These are phyloP conservation scores for Cairina moschata DNA, from an alignment of 2,113 vertebrate species.

Conservation along the genomic window DNA sequence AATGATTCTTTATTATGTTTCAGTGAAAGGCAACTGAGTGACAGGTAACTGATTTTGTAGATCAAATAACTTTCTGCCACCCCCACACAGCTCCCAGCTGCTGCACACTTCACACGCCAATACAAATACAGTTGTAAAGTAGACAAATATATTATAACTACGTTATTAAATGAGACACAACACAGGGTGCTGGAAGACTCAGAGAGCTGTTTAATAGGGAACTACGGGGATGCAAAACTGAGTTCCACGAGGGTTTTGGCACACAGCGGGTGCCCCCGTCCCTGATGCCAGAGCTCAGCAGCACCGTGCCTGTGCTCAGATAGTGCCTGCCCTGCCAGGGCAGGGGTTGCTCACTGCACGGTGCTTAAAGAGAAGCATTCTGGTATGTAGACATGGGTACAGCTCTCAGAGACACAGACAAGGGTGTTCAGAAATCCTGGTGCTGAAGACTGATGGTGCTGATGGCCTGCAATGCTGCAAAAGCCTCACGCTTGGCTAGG, in stretches of 20 bases:
- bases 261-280: not conserved
- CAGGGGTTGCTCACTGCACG: not conserved
- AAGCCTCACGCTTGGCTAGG: not conserved
- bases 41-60: conserved; percentile 68
- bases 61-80: conserved; percentile 64
- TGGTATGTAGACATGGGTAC: not conserved
- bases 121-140: conserved; percentile 60
- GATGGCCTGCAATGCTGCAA: not conserved
- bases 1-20: conserved; percentile 72
- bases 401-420: not conserved
- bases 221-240: not conserved
- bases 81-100: conserved; percentile 47
- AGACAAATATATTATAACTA: conserved; percentile 61
- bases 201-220: not conserved
- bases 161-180: conserved; percentile 43
- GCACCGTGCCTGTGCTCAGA: not conserved
- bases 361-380: not conserved
- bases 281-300: not conserved
- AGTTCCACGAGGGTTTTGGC: not conserved
- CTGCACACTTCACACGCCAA: conserved; percentile 40
- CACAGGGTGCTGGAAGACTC: not conserved
- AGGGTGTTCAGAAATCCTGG: not conserved
- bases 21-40: conserved; percentile 66
- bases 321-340: not conserved
- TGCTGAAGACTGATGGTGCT: not conserved